Conservation (phyloP, 2,888 invertebrate genomes). For the Hoplodrina blanda region DNA sequence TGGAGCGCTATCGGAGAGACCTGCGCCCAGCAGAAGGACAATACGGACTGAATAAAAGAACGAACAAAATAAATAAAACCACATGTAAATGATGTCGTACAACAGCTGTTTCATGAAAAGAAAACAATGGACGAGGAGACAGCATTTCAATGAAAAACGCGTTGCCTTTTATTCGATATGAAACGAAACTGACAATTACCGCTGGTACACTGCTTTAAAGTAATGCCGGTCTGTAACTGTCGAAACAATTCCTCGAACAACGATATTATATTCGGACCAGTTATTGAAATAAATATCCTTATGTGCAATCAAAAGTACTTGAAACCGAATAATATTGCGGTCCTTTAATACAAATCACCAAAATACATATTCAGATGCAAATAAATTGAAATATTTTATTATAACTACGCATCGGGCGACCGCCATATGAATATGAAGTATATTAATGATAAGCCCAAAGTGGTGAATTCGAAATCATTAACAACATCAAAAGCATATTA, state of each 20-base stretch:
- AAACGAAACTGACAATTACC: conserved; percentile 35
- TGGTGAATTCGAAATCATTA: conserved; percentile 57
- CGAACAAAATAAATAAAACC: conserved; percentile 19
- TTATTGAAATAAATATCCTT: conserved; percentile 16
- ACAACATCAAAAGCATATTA: conserved; percentile 56
- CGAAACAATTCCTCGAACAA: conserved; percentile 5
- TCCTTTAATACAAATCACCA: conserved; percentile 24
- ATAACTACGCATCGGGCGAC: conserved; percentile 25
- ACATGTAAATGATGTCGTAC: conserved; percentile 28
- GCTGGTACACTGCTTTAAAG: conserved; percentile 4
- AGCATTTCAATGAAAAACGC: conserved; percentile 24
- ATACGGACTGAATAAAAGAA: background rate
- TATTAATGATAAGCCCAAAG: conserved; percentile 43
- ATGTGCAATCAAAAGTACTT: conserved; percentile 12
- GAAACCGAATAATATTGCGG: conserved; percentile 34
- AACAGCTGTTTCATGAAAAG: conserved; percentile 30
- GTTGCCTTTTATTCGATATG: conserved; percentile 23
- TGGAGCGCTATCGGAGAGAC: too few relatives aligned
- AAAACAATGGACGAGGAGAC: conserved; percentile 30
- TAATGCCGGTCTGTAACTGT: conserved; percentile 12
- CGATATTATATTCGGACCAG: background rate
- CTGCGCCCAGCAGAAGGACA: too few relatives aligned
- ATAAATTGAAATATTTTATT: conserved; percentile 48
- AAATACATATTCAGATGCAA: conserved; percentile 39
- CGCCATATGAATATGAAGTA: conserved; percentile 37